Base-by-base conservation (phyloP, 2,797 vertebrate genomes). In the Pitangus sulphuratus region DNA sequence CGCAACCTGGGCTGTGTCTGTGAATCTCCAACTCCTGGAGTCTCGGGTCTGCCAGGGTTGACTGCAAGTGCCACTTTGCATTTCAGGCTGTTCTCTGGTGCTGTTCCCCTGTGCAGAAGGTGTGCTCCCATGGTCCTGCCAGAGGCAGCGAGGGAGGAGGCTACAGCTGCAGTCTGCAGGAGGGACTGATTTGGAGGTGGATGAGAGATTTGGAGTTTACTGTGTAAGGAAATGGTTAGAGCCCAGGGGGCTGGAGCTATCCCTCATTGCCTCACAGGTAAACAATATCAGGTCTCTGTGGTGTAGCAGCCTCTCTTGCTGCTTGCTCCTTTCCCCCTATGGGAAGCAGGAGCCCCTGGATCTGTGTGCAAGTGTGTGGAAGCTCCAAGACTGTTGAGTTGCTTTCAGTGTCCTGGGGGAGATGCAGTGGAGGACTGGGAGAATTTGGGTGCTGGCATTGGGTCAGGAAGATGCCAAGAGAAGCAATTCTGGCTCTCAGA, bases 351-450 rank as follows among this genome's bases (percentile, higher is more conserved):
- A 71, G 39, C 28, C 42, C 45, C 31, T 5, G 25, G 21, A 26
- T 12, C 44, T 28, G 48, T 3, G 6, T 48, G n/a, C 54, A 69
- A 37, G 12, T 0, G 1, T 3, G 1, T 56, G 60, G 40, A 66
- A 76, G 37, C 58, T 53, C 21, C 0, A 0, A 31, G 50, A 20
- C 33, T 64, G 15, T 4, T 50, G 51, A 8, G 57, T 33, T 53
- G n/a, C n/a, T 28, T 57, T 77, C 75, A 71, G 42, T 30, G 39
- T 58, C 44, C 39, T 51, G 26, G 24, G 35, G 1, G 28, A 68
- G 14, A 44, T 3, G 4, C 6, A 25, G 48, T 15, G 21, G n/a
- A 24, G 12, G 24, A 26, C 33, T 37, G 26, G 28, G 25, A 71
- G 14, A 37, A 16, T 15, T 28, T 51, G 22, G 10, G 24, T 85